Conservation (phyloP, 2,797 vertebrate genomes). For the Malacoraja senta region DNA sequence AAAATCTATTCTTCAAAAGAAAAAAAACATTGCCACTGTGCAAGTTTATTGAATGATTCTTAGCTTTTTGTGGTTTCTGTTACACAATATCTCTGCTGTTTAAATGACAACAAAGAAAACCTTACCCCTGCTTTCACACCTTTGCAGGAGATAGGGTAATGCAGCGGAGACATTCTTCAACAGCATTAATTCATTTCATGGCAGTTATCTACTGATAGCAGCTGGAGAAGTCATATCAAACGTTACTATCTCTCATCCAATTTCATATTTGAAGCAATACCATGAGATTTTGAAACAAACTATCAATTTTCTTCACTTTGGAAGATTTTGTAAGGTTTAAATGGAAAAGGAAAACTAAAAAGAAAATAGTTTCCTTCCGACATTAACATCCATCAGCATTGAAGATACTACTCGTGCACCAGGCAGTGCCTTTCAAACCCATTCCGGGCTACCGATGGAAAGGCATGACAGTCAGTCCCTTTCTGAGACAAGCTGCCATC, state of each 20-base stretch:
- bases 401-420: neutral
- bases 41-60: neutral
- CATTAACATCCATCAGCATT: neutral
- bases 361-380: neutral
- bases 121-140: neutral
- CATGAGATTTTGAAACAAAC: neutral
- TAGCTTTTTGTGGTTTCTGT: neutral
- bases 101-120: neutral
- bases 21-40: neutral
- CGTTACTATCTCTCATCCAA: neutral
- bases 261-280: neutral
- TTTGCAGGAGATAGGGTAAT: neutral
- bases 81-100: neutral
- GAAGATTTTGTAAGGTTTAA: neutral
- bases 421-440: neutral
- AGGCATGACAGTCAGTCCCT: neutral
- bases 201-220: neutral
- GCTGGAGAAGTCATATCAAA: neutral
- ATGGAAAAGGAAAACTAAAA: neutral
- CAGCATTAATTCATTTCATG: neutral
- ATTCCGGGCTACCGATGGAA: too few relatives aligned
- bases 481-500: neutral
- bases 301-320: neutral
- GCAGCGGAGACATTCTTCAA: neutral
- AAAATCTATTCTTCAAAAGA: neutral